Percentiles rank a stretch among this genome's conserved stretches.
These are phyloP conservation scores for Petrolisthes manimaculis DNA, from an alignment of 2,888 invertebrate species.

Conservation along the genomic window DNA sequence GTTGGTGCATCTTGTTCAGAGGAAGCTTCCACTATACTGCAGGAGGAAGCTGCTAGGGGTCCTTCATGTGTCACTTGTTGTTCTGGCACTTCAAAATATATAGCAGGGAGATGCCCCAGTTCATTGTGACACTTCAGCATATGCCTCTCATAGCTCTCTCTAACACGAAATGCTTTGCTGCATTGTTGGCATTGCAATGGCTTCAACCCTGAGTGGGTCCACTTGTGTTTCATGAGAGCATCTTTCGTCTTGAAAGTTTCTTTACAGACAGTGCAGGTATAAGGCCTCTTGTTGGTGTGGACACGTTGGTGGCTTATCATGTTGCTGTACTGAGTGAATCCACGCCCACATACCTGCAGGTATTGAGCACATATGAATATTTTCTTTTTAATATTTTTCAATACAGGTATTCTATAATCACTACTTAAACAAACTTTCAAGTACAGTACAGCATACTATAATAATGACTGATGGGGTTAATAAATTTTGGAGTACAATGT, in stretches of 20 bases:
- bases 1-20: background rate
- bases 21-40: background rate
- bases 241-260: slow-evolving; percentile 43
- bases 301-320: slow-evolving; percentile 38
- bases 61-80: background rate
- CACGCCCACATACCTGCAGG: slow-evolving; percentile 40
- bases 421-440: too few relatives aligned
- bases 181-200: slow-evolving; percentile 38
- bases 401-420: too few relatives aligned
- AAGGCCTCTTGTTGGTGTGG: slow-evolving; percentile 28
- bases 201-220: slow-evolving; percentile 35
- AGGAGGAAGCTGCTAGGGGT: background rate
- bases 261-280: slow-evolving; percentile 32
- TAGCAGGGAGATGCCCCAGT: slow-evolving; percentile 24
- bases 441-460: too few relatives aligned
- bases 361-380: slow-evolving; percentile 30
- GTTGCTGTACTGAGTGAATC: slow-evolving; percentile 43
- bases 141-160: slow-evolving; percentile 40
- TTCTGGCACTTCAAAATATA: slow-evolving; percentile 38
- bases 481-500: too few relatives aligned
- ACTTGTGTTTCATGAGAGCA: slow-evolving; percentile 35
- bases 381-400: background rate
- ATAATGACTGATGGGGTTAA: too few relatives aligned
- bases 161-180: slow-evolving; percentile 29
- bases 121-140: slow-evolving; percentile 38